phyloP scores from a whole-genome alignment of 2,888 invertebrate genomes.

The Stegophylla sp. region DNA sequence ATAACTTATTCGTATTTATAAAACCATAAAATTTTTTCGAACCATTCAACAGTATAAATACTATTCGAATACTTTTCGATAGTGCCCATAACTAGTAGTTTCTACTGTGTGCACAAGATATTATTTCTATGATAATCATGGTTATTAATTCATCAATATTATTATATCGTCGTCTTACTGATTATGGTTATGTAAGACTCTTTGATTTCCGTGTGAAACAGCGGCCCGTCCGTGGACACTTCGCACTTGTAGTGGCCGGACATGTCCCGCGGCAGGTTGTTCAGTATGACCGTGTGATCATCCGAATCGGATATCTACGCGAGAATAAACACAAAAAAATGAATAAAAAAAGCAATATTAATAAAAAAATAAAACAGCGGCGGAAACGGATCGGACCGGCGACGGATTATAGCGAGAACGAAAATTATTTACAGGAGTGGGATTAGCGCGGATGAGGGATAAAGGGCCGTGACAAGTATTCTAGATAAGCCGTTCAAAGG shows the following conservation, averaged over 20 bases:
- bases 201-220: slow-evolving; percentile 74
- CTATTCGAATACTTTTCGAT: no score
- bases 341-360: background rate
- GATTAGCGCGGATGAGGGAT: slow-evolving; percentile 1
- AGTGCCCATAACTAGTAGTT: no score
- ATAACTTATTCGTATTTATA: no score
- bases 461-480: slow-evolving; percentile 2
- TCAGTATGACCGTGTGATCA: slow-evolving; percentile 73
- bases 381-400: background rate
- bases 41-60: no score
- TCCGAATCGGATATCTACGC: slow-evolving; percentile 70
- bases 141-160: no score
- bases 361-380: background rate
- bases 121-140: no score
- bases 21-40: no score
- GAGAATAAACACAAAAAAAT: slow-evolving; percentile 37
- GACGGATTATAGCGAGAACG: background rate
- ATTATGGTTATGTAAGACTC: slow-evolving; percentile 73
- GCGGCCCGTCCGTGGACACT: slow-evolving; percentile 75
- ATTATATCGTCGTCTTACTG: slow-evolving; percentile 65
- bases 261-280: slow-evolving; percentile 72
- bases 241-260: slow-evolving; percentile 77
- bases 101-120: no score
- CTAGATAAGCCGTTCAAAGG: slow-evolving; percentile 6
- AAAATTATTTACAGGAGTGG: background rate